These are phyloP conservation scores for Drosophila punjabiensis DNA, from an alignment of 1,140 invertebrate species.

Conservation along the genomic window DNA sequence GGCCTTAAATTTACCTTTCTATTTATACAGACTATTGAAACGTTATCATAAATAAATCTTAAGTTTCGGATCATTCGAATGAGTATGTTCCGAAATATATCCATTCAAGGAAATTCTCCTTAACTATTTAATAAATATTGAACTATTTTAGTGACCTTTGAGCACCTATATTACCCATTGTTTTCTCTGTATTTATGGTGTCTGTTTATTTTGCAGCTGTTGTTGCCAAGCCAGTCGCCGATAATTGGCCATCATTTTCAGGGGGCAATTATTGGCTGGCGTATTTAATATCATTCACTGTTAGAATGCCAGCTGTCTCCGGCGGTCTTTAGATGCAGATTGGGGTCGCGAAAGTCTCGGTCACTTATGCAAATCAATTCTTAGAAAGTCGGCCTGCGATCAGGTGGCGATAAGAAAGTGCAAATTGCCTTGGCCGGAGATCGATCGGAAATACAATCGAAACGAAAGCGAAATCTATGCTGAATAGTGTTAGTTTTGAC, in stretches of 20 bases:
- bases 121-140: background rate
- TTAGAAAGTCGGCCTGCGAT: conserved; percentile 72
- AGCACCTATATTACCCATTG: background rate
- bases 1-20: too few relatives aligned
- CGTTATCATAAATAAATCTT: background rate
- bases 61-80: background rate
- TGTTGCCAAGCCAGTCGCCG: conserved; percentile 39
- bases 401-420: conserved; percentile 61
- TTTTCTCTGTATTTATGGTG: conserved; percentile 20
- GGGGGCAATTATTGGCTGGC: conserved; percentile 55
- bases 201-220: conserved; percentile 30
- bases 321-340: conserved; percentile 41
- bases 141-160: background rate
- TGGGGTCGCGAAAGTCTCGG: conserved; percentile 73
- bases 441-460: conserved; percentile 58
- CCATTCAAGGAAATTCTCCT: background rate
- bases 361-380: conserved; percentile 70
- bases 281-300: conserved; percentile 35
- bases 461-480: conserved; percentile 46
- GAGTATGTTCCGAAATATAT: background rate
- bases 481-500: conserved; percentile 22
- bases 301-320: conserved; percentile 66
- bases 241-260: conserved; percentile 71
- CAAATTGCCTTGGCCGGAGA: conserved; percentile 57
- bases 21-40: too few relatives aligned